Conservation (phyloP, 2,888 invertebrate genomes). For the Metellina segmentata region DNA sequence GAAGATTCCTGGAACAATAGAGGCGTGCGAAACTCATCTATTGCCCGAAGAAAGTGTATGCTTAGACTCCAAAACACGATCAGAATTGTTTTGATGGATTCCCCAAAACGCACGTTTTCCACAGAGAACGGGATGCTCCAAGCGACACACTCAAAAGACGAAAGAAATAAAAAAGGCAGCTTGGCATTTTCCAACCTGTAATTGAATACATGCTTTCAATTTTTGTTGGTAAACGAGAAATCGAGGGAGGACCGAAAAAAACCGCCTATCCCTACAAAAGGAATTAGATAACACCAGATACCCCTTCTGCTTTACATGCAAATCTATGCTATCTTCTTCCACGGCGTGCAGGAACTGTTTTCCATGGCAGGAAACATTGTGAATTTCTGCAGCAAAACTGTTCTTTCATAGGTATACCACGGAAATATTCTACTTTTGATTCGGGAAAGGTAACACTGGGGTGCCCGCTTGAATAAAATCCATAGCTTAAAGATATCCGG, state of each 20-base stretch:
- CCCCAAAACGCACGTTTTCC: no score
- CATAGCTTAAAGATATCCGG: conserved; percentile 7
- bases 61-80: no score
- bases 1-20: no score
- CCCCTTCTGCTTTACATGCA: conserved; percentile 32
- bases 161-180: conserved; percentile 38
- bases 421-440: conserved; percentile 55
- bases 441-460: background rate
- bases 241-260: conserved; percentile 1
- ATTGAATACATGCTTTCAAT: conserved; percentile 61
- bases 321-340: conserved; percentile 37
- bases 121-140: no score
- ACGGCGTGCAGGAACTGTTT: background rate
- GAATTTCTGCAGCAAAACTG: background rate
- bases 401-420: conserved; percentile 37
- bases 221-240: conserved; percentile 62
- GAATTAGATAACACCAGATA: conserved; percentile 22
- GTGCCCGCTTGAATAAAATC: conserved; percentile 45
- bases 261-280: background rate
- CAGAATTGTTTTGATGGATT: no score
- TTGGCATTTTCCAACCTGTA: conserved; percentile 12
- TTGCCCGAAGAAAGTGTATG: no score
- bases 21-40: no score
- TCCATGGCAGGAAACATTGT: background rate
- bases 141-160: background rate